Conservation (phyloP, 2,113 vertebrate genomes). For the Desmodus rotundus region DNA sequence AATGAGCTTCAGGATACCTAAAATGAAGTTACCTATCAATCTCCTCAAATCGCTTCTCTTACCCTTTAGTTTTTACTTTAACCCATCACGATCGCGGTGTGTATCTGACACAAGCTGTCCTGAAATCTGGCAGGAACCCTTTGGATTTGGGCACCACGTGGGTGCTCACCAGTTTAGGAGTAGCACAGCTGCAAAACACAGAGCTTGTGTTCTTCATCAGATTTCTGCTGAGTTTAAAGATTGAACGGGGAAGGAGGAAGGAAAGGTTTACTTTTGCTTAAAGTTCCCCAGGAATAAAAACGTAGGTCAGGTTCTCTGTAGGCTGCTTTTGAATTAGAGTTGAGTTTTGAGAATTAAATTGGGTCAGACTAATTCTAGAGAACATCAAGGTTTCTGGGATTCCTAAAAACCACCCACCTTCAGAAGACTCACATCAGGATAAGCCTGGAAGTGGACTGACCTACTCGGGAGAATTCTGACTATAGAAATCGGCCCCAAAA, state of each 20-base stretch:
- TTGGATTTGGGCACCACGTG: neutral
- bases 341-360: neutral
- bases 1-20: neutral
- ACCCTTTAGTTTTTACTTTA: neutral
- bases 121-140: neutral
- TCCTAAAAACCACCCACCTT: neutral
- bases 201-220: neutral
- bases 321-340: neutral
- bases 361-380: neutral
- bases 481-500: neutral
- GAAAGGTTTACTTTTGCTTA: neutral
- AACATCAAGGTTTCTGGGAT: neutral
- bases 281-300: neutral
- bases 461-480: neutral
- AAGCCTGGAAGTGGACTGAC: neutral
- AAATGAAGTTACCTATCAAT: neutral
- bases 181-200: neutral
- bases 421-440: neutral
- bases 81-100: neutral
- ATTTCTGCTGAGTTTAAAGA: neutral
- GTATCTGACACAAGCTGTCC: neutral
- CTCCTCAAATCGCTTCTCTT: neutral
- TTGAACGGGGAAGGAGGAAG: neutral
- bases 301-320: neutral
- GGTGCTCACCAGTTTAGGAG: neutral